These are phyloP conservation scores for Lepidotrigona ventralis DNA, from an alignment of 1,140 invertebrate genomes.

Conservation along the genomic window DNA sequence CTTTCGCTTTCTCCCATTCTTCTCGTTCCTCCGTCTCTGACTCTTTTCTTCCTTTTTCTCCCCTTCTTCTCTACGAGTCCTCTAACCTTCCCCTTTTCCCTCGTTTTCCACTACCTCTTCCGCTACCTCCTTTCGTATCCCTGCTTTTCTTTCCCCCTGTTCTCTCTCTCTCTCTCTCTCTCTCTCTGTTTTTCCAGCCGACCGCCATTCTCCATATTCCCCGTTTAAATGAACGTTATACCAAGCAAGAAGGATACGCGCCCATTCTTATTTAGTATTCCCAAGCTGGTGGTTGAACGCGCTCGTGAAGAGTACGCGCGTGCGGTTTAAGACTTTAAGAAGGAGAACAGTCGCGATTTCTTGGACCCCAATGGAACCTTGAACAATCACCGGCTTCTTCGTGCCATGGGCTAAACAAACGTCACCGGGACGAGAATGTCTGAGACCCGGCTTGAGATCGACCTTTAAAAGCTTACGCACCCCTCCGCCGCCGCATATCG, in stretches of 20 bases:
- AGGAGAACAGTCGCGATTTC: slow-evolving; percentile 46
- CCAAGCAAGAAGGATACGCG: slow-evolving; percentile 63
- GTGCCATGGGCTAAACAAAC: slow-evolving; percentile 47
- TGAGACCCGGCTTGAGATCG: slow-evolving; percentile 47
- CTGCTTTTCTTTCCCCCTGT: too few species aligned
- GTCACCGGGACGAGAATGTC: slow-evolving; percentile 47
- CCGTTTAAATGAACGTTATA: slow-evolving; percentile 72
- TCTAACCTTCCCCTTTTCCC: not conserved
- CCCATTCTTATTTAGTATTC: slow-evolving; percentile 76
- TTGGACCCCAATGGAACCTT: slow-evolving; percentile 41
- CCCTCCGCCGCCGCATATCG: not conserved
- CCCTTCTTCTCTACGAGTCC: too few species aligned
- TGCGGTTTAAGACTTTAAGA: not conserved
- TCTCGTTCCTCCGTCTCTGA: not conserved
- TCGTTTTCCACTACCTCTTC: not conserved
- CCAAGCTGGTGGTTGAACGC: slow-evolving; percentile 38
- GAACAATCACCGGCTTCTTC: slow-evolving; percentile 50
- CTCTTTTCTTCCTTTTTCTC: not conserved
- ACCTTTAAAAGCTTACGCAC: slow-evolving; percentile 15
- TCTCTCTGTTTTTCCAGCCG: not conserved
- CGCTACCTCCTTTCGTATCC: not conserved
- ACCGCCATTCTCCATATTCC: slow-evolving; percentile 69
- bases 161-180: not conserved
- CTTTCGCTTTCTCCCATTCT: not conserved
- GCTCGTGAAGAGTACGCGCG: slow-evolving; percentile 33